Evolutionary conservation across 2,888 invertebrate genomes (phyloP).

Genomic region (Sphaerophoria rueppellii): DNA sequence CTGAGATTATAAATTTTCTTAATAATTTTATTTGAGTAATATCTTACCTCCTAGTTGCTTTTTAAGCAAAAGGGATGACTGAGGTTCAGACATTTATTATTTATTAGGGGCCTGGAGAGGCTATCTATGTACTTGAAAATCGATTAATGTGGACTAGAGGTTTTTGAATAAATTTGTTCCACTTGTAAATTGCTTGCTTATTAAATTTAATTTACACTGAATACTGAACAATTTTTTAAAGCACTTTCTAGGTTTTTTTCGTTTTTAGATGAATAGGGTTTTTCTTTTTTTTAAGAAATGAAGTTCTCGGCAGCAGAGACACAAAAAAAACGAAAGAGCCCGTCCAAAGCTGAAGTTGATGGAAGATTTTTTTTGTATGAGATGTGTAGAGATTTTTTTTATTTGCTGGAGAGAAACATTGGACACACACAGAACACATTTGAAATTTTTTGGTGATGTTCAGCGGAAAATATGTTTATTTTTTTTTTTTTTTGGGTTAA

Average conservation of each 20-base stretch:
- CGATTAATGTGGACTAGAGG: slow-evolving; percentile 62
- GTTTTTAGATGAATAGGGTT: slow-evolving; percentile 15
- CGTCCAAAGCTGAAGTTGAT: slow-evolving; percentile 62
- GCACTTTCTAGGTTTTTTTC: slow-evolving; percentile 22
- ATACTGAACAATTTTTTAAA: slow-evolving; percentile 44
- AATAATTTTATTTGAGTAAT: slow-evolving; percentile 27
- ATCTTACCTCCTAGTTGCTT: slow-evolving; percentile 97
- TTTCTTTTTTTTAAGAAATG: slow-evolving; percentile 47
- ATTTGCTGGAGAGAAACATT: slow-evolving; percentile 42
- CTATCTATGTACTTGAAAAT: slow-evolving; percentile 54
- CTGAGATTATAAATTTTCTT: neutral
- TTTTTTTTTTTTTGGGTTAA: neutral
- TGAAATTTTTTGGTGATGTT: neutral
- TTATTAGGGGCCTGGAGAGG: slow-evolving; percentile 54
- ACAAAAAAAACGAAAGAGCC: slow-evolving; percentile 67
- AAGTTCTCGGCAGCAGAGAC: slow-evolving; percentile 70
- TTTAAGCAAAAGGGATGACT: slow-evolving; percentile 96
- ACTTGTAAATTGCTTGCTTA: neutral
- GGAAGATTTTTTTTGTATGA: slow-evolving; percentile 32
- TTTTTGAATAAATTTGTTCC: slow-evolving; percentile 21
- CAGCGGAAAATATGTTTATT: neutral
- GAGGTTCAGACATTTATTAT: slow-evolving; percentile 93
- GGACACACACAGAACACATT: neutral
- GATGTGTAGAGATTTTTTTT: slow-evolving; percentile 50
- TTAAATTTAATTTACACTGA: slow-evolving; percentile 32